Percentiles rank a stretch among this genome's conserved stretches.
Evolutionary conservation across 2,113 vertebrate species (phyloP).

Genomic region (Rhinopomastus cyanomelas): DNA sequence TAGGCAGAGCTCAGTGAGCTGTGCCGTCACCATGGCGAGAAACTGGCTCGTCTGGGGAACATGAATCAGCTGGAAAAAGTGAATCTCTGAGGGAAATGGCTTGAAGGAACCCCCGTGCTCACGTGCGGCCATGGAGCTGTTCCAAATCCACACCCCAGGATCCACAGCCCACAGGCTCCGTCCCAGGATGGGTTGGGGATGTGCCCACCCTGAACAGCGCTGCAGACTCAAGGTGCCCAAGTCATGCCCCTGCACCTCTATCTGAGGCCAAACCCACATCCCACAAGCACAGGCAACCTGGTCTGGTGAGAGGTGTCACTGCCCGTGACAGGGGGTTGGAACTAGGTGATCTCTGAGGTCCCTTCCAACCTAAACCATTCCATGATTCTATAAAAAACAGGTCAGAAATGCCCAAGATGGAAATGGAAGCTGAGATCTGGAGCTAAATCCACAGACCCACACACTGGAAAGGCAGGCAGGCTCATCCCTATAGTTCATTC

Average conservation of each 20-base stretch:
- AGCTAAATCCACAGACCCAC: not conserved
- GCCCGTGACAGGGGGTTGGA: too few relatives aligned
- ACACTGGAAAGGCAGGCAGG: not conserved
- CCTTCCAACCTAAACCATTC: too few relatives aligned
- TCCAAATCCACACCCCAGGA: not conserved
- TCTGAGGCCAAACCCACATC: not conserved
- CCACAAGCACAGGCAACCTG: not conserved
- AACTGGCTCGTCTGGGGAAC: not conserved
- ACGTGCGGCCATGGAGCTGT: not conserved
- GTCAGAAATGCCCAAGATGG: not conserved
- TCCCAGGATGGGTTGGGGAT: accelerated
- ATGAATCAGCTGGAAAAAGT: not conserved
- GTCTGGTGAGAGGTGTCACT: too few relatives aligned
- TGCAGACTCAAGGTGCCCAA: not conserved
- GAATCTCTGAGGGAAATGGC: not conserved
- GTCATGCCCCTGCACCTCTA: not conserved
- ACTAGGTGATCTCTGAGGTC: too few relatives aligned
- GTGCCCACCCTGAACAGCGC: not conserved
- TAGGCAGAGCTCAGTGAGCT: not conserved
- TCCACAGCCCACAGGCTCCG: not conserved
- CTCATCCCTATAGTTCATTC: not conserved
- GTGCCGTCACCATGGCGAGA: not conserved
- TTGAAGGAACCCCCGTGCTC: not conserved
- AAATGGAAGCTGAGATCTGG: not conserved
- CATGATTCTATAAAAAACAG: too few relatives aligned